Evolutionary conservation across 2,888 invertebrate species (phyloP).

Genomic region (Cheilosia scutellata): DNA sequence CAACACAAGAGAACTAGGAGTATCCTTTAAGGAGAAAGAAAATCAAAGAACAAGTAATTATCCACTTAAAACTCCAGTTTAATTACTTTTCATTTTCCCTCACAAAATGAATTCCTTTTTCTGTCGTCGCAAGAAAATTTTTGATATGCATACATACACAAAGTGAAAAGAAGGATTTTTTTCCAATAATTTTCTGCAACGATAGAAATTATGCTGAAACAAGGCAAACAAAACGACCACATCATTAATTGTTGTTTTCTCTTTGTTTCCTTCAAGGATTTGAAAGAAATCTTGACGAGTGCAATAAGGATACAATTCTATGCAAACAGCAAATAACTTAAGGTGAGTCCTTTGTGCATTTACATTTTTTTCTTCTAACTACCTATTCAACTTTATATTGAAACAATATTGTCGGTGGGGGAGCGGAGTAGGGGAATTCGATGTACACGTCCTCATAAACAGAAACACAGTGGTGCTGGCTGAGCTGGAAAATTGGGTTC

Average conservation of each 20-base stretch:
- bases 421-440: not conserved
- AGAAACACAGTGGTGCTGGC: not conserved
- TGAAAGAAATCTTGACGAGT: slow-evolving; percentile 49
- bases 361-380: not conserved
- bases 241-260: slow-evolving; percentile 21
- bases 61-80: not conserved
- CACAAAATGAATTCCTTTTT: not conserved
- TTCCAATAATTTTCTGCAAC: slow-evolving; percentile 6
- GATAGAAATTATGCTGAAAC: slow-evolving; percentile 1
- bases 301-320: slow-evolving; percentile 63
- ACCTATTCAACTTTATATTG: not conserved
- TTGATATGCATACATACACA: not conserved
- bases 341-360: slow-evolving; percentile 55
- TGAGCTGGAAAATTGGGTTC: slow-evolving; percentile 34
- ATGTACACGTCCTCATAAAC: not conserved
- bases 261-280: slow-evolving; percentile 54
- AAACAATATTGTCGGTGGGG: not conserved
- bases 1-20: slow-evolving; percentile 1
- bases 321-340: slow-evolving; percentile 50
- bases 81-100: not conserved
- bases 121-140: not conserved
- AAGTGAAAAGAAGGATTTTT: slow-evolving; percentile 18
- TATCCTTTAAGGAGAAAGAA: slow-evolving; percentile 46
- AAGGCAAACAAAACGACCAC: not conserved
- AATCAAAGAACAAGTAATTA: slow-evolving; percentile 22